Conservation (phyloP, 2,113 vertebrate genomes). For the Hippocampus comes region DNA sequence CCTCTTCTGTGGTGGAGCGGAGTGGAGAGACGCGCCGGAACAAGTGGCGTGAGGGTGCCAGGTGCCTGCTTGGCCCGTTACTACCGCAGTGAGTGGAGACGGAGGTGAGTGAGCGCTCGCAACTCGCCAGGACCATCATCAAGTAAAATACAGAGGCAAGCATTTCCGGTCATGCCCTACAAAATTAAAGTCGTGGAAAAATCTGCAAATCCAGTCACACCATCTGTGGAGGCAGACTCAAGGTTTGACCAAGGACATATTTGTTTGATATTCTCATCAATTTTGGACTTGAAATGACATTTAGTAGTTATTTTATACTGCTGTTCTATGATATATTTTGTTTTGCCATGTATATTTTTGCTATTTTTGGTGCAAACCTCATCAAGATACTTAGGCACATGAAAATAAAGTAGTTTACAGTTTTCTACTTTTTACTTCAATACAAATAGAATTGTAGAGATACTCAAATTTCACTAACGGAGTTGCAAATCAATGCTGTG, state of each 20-base stretch:
- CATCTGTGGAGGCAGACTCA: background rate
- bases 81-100: slow-evolving; percentile 69
- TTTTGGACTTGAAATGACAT: background rate
- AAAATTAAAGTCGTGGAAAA: slow-evolving; percentile 34
- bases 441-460: background rate
- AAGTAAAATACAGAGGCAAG: background rate
- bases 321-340: background rate
- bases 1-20: slow-evolving; percentile 38
- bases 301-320: background rate
- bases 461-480: background rate
- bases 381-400: too few species aligned
- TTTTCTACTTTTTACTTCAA: background rate
- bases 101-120: slow-evolving; percentile 49
- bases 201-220: background rate
- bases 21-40: slow-evolving; percentile 26
- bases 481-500: too few species aligned
- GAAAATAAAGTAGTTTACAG: too few species aligned
- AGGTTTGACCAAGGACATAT: background rate
- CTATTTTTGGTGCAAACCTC: too few species aligned
- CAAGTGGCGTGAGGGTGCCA: slow-evolving; percentile 46
- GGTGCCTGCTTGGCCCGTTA: slow-evolving; percentile 34
- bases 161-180: slow-evolving; percentile 21
- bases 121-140: slow-evolving; percentile 31
- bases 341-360: too few species aligned
- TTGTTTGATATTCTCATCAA: too few species aligned